phyloP scores from a whole-genome alignment of 2,888 invertebrate species.

The Salticus scenicus region DNA sequence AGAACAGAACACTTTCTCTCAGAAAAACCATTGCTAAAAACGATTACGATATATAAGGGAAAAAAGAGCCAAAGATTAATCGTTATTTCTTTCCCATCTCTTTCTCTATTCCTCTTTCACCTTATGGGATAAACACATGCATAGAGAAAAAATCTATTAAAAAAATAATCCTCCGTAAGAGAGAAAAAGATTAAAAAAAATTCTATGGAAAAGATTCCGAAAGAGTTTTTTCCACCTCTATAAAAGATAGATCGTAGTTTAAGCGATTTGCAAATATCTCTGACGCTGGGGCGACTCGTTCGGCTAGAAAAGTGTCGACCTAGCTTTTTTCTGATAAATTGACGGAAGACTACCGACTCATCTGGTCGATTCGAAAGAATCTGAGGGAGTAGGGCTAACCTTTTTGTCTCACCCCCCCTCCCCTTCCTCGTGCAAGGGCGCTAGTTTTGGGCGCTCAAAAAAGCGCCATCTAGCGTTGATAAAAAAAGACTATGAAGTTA shows the following conservation, averaged over 20 bases:
- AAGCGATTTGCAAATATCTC: conserved; percentile 71
- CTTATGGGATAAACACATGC: conserved; percentile 29
- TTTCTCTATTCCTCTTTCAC: conserved; percentile 24
- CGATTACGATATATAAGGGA: conserved; percentile 56
- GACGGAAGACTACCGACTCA: conserved; percentile 60
- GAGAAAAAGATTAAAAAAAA: conserved; percentile 24
- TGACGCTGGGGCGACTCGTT: conserved; percentile 39
- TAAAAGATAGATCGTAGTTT: conserved; percentile 70
- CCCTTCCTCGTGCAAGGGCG: conserved; percentile 15
- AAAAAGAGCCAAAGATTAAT: conserved; percentile 63
- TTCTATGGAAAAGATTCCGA: conserved; percentile 15
- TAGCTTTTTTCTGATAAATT: conserved; percentile 68
- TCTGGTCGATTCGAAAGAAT: conserved; percentile 46
- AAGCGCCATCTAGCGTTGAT: conserved; percentile 41
- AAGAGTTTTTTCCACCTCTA: conserved; percentile 46
- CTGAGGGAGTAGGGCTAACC: conserved; percentile 24
- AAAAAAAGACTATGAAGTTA: too few relatives aligned
- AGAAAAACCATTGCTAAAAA: conserved; percentile 38
- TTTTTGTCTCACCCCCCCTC: neutral
- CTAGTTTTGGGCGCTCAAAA: neutral
- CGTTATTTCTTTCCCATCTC: conserved; percentile 31
- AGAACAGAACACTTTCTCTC: too few relatives aligned
- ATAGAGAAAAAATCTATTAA: conserved; percentile 52
- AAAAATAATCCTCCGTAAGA: conserved; percentile 46
- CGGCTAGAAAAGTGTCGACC: conserved; percentile 66